phyloP scores from a whole-genome alignment of 2,797 vertebrate genomes.

The Valencia hispanica region DNA sequence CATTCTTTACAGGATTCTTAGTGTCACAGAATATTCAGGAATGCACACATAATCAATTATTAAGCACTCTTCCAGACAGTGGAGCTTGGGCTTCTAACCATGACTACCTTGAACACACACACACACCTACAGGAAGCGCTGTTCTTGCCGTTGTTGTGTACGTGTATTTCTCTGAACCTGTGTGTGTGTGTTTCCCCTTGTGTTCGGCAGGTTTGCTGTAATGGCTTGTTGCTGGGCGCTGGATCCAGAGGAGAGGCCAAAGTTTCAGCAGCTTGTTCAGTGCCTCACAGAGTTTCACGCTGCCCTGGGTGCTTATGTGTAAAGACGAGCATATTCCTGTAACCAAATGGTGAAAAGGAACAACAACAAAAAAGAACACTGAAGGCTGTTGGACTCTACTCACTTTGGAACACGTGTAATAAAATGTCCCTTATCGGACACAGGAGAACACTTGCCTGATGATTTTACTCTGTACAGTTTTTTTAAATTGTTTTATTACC shows the following conservation, averaged over 20 bases:
- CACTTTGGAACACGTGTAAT: conserved; percentile 73
- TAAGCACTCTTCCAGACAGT: neutral
- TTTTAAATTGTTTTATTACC: conserved; percentile 57
- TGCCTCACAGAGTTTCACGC: conserved; percentile 99
- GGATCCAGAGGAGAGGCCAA: conserved; percentile 97
- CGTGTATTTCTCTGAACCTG: neutral
- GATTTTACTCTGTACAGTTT: conserved; percentile 77
- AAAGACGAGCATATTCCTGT: conserved; percentile 57
- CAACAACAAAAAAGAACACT: conserved; percentile 2
- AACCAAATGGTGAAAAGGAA: neutral
- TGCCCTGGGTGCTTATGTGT: conserved; percentile 95
- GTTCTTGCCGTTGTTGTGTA: neutral
- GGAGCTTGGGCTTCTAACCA: neutral
- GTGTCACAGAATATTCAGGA: neutral
- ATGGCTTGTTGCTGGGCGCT: conserved; percentile 99
- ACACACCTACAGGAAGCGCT: neutral
- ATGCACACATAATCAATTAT: neutral
- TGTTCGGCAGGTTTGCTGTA: conserved; percentile 91
- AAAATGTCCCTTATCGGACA: conserved; percentile 85
- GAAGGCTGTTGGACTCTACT: conserved; percentile 54
- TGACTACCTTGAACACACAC: neutral
- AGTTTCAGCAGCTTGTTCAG: conserved; percentile 99
- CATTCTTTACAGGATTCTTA: neutral
- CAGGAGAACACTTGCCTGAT: conserved; percentile 65
- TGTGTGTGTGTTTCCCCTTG: neutral